Conservation (phyloP, 2,797 vertebrate genomes). For the Phoebastria nigripes region DNA sequence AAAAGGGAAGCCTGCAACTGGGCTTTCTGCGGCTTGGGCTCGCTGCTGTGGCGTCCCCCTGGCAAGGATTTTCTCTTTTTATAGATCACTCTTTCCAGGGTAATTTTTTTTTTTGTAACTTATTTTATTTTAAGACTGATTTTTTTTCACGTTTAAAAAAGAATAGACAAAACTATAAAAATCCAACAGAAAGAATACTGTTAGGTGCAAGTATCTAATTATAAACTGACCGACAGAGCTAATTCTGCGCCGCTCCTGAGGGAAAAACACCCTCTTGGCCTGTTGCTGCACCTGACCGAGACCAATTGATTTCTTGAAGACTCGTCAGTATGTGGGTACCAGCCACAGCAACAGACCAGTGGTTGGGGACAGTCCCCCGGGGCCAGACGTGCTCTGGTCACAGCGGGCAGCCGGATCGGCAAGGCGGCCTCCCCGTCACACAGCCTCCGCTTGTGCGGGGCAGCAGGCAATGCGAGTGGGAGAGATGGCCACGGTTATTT, state of each 20-base stretch:
- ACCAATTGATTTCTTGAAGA: background rate
- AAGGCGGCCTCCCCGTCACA: background rate
- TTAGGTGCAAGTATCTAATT: background rate
- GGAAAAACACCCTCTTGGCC: background rate
- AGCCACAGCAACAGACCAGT: accelerated
- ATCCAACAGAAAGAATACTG: conserved; percentile 30
- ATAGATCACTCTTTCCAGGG: background rate
- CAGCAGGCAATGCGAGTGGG: background rate
- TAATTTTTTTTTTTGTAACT: background rate
- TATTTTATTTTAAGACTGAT: conserved; percentile 38
- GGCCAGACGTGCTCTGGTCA: background rate
- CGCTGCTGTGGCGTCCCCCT: background rate
- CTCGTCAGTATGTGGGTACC: accelerated
- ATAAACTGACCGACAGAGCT: conserved; percentile 3
- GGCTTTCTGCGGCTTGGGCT: conserved; percentile 10
- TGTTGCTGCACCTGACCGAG: background rate
- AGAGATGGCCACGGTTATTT: background rate
- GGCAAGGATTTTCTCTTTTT: conserved; percentile 36
- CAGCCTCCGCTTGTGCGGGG: background rate
- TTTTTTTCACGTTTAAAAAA: conserved; percentile 31
- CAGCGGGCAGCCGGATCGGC: accelerated
- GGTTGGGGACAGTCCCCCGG: accelerated
- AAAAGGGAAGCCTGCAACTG: background rate
- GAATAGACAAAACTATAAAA: conserved; percentile 32
- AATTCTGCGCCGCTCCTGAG: background rate